Evolutionary conservation across 1,140 invertebrate species (phyloP), one percentile per base, ranked within the genome.

Genomic region (Psix sp.): DNA sequence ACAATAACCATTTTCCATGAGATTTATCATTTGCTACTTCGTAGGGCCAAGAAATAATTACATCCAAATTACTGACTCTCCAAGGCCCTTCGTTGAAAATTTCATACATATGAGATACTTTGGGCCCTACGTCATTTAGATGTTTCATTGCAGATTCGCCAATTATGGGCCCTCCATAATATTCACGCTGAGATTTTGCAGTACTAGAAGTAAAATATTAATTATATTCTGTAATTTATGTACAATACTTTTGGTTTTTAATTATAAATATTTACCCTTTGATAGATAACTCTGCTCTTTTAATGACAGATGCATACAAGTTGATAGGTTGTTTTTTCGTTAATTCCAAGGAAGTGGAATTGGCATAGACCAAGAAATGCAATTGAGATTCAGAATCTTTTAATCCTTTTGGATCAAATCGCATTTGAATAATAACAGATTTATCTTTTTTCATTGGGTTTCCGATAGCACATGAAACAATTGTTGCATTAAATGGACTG

Each of bases 41-140:
- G 79, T 93, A 92, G 0, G 97, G 97, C 96, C 96, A 98, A 1
- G 91, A 89, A 57, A 99, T 93, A 17, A 89, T 87, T n/a, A 98
- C 91, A 77, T 92, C 90, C 0, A 97, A 88, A 20, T 90, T 90
- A 5, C 91, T 90, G 1, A 96, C 92, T 77, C 91, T 90, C 91
- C 94, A 97, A 0, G 95, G 94, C 0, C 97, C 96, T 68, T 92
- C 90, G 76, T 98, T 98, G 77, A 91, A 93, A 20, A 96, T 91
- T 86, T 93, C 91, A 82, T 96, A 98, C 16, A 91, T 93, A 78
- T 99, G 96, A 3, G 91, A 89, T 0, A 98, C 90, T 81, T 91
- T 90, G 2, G 93, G 91, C 3, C 97, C 97, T 56, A 98, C 91
- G 77, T 98, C 94, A 63, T 95, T 93, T 70, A 95, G 90, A 77